Evolutionary conservation across 2,113 vertebrate genomes (phyloP), one percentile per base, ranked within the genome.

Genomic region (Neogale vison): DNA sequence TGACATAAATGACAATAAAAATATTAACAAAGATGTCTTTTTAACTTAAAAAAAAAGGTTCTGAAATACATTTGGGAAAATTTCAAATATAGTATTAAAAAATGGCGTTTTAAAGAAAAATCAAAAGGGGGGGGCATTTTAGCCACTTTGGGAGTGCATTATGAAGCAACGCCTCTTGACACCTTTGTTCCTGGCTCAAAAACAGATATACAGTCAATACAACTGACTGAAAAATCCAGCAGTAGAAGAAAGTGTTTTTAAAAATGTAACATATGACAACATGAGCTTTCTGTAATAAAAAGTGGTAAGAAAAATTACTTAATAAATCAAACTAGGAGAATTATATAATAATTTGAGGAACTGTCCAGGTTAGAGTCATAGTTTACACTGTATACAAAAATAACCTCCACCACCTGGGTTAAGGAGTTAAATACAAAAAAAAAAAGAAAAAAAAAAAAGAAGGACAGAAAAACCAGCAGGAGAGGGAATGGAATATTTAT

Each of bases 401-500:
- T 90, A 92, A 72, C 23, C 20, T 65, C 45, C 36, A 84, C 45
- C 36, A 84, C 6, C 26, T 76, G 52, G 52, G 72, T 63, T 95
- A 95, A 93, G 36, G 90, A 94, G 52, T 90, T 96, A 97, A 96
- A 96, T 55, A 67, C 18, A 80, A 61, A 23, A 59, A 59, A 90
- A 79, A n/a, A 63, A 42, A 50, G 76, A 67, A 74, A 42, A 55
- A 45, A 14, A 47, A 47, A 50, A 13, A 76, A 57, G 74, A 92
- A 92, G 90, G 94, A 95, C 65, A 89, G 87, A 65, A 96, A 76
- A 93, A 31, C 61, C 87, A 93, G 95, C 95, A 82, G 88, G 95
- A 96, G 63, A 90, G 88, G 52, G 94, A 97, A 90, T 96, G 80
- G 98, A 98, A 97, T 97, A 94, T 96, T 98, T 98, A 98, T 98